These are phyloP conservation scores for Chiloscyllium punctatum DNA, from an alignment of 2,797 vertebrate species.

Conservation along the genomic window DNA sequence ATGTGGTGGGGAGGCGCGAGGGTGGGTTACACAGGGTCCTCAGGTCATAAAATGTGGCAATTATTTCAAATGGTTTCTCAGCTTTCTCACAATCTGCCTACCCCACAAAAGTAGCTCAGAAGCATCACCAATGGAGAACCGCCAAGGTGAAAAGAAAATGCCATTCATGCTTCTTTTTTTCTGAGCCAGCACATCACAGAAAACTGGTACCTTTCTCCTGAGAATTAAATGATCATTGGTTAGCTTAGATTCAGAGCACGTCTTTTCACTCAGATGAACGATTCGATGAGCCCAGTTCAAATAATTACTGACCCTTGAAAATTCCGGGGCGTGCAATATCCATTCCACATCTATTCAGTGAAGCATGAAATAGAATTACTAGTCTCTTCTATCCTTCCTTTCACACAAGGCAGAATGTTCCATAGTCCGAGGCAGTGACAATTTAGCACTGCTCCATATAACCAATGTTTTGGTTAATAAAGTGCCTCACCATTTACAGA, in stretches of 20 bases:
- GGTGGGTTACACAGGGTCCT: too few relatives aligned
- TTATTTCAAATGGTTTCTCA: background rate
- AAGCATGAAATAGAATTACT: slow-evolving; percentile 20
- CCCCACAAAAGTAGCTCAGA: too few relatives aligned
- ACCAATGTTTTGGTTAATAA: background rate
- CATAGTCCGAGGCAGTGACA: background rate
- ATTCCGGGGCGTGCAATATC: too few relatives aligned
- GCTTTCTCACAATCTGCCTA: background rate
- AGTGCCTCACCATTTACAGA: background rate
- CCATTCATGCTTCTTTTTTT: too few relatives aligned
- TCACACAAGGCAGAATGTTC: background rate
- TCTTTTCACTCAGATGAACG: background rate
- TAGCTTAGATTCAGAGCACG: too few relatives aligned
- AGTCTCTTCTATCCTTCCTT: background rate
- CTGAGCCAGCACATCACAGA: background rate
- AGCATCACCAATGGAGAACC: background rate
- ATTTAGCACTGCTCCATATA: background rate
- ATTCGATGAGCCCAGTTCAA: background rate
- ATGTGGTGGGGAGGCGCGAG: background rate
- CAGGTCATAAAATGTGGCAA: too few relatives aligned
- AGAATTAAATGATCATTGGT: background rate
- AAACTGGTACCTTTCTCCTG: background rate
- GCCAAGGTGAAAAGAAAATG: background rate
- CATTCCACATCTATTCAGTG: background rate
- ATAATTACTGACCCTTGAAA: background rate